Conservation (phyloP, 2,888 invertebrate genomes). For the Cordilura impudica region DNA sequence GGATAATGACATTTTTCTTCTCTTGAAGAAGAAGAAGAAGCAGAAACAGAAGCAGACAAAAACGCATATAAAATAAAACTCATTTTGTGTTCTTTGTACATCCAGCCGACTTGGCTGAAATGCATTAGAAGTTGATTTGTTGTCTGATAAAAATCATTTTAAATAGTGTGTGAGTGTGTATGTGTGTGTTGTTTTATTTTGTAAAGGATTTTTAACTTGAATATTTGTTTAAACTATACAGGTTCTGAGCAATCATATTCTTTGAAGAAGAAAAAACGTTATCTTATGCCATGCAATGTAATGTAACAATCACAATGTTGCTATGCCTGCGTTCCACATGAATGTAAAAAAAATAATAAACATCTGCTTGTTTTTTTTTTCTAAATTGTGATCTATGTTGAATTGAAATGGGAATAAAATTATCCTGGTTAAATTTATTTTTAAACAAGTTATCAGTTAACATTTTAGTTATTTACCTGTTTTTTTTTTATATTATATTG, state of each 20-base stretch:
- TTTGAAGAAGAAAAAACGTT: background rate
- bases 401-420: constrained; percentile 19
- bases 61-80: constrained; percentile 27
- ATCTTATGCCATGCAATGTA: background rate
- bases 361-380: constrained; percentile 22
- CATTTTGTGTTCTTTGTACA: background rate
- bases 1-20: constrained; percentile 51
- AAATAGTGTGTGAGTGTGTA: constrained; percentile 13
- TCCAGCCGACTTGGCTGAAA: constrained; percentile 37
- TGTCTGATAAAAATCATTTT: constrained; percentile 46
- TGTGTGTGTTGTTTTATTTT: background rate
- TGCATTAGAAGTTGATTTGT: constrained; percentile 56
- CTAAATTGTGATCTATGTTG: constrained; percentile 2
- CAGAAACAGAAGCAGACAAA: constrained; percentile 18
- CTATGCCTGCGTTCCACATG: background rate
- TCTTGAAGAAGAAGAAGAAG: constrained; percentile 10
- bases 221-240: background rate
- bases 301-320: constrained; percentile 25
- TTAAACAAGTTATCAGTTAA: constrained; percentile 51
- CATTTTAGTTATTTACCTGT: constrained; percentile 39
- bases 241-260: background rate
- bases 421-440: constrained; percentile 28
- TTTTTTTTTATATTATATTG: constrained; percentile 13
- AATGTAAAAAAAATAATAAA: constrained; percentile 31
- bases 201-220: constrained; percentile 10